These are phyloP conservation scores for Osmerus mordax DNA, from an alignment of 2,113 vertebrate species.

Conservation along the genomic window DNA sequence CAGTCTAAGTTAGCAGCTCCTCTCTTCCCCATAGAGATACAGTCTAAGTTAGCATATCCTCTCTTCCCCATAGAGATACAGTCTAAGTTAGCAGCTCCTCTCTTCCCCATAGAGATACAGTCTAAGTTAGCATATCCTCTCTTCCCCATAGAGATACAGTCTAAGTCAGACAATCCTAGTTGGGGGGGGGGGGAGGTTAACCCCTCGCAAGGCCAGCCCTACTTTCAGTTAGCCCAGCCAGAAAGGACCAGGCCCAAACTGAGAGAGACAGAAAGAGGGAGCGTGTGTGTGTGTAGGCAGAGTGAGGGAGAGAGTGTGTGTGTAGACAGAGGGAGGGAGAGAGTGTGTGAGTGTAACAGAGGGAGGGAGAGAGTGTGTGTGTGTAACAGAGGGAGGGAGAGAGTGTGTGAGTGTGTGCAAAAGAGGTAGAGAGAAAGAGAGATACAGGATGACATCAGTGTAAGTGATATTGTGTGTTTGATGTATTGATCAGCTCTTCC, in stretches of 20 bases:
- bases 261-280: neutral
- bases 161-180: no score
- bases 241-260: no score
- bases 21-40: no score
- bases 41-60: no score
- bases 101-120: neutral
- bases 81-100: no score
- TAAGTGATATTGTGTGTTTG: no score
- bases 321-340: neutral
- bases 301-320: neutral
- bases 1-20: no score
- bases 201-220: no score
- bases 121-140: neutral
- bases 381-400: neutral
- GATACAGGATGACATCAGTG: neutral
- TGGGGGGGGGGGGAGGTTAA: no score
- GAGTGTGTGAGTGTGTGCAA: neutral
- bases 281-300: neutral
- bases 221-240: no score
- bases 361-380: slow-evolving; percentile 11
- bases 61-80: no score
- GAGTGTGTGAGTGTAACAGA: neutral
- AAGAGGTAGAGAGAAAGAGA: neutral
- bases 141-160: neutral
- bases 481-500: no score